Evolutionary conservation across 2,888 invertebrate species (phyloP).

Genomic region (Choreutis nemorana): DNA sequence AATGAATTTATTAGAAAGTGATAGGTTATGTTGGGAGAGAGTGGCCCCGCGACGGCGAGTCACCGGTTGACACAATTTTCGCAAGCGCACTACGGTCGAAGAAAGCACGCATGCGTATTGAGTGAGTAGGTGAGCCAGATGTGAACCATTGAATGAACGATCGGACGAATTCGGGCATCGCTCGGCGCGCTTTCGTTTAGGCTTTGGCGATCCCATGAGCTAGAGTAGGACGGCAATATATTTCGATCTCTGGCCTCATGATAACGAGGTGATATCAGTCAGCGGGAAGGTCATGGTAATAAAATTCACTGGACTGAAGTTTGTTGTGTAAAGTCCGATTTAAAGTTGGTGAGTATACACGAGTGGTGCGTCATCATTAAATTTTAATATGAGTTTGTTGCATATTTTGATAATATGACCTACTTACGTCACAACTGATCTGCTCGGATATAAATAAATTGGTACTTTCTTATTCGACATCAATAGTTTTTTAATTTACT

Average conservation of each 20-base stretch:
- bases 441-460: no score
- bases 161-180: constrained; percentile 1
- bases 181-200: constrained; percentile 2
- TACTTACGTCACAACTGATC: no score
- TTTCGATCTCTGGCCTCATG: not conserved
- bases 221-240: constrained; percentile 13
- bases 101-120: constrained; percentile 49
- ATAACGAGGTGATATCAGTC: constrained; percentile 1
- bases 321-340: no score
- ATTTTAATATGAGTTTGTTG: no score
- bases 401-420: no score
- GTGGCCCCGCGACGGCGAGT: constrained; percentile 17
- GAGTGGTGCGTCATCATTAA: no score
- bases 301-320: no score
- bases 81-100: constrained; percentile 52
- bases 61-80: constrained; percentile 40
- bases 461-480: no score
- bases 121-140: constrained; percentile 16
- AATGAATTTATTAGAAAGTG: constrained; percentile 10
- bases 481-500: no score
- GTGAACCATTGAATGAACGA: constrained; percentile 15
- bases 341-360: no score
- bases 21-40: constrained; percentile 34
- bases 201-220: constrained; percentile 9
- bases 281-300: not conserved